phyloP scores from a whole-genome alignment of 1,140 invertebrate genomes.

The Bombus affinis region DNA sequence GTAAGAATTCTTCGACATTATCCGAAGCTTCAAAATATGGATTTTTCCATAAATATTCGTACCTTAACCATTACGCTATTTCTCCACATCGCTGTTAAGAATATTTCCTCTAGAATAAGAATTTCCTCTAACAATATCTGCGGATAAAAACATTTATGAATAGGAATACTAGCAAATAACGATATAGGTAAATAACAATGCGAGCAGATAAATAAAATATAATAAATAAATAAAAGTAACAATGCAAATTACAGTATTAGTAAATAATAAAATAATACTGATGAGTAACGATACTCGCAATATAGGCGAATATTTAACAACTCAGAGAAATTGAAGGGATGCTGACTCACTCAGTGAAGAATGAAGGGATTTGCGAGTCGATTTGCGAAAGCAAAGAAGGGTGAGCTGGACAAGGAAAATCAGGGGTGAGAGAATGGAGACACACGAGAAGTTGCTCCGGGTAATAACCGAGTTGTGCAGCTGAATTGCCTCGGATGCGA shows the following conservation, averaged over 20 bases:
- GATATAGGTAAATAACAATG: neutral
- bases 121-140: no score
- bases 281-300: neutral
- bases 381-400: neutral
- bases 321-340: neutral
- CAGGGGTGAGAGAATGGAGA: slow-evolving; percentile 44
- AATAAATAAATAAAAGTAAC: neutral
- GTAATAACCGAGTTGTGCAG: slow-evolving; percentile 65
- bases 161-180: neutral
- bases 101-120: no score
- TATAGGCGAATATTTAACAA: neutral
- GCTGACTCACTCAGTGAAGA: no score
- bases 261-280: neutral
- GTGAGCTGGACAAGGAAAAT: slow-evolving; percentile 1
- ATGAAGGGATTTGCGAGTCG: neutral
- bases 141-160: no score
- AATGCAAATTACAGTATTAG: neutral
- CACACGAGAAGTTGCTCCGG: slow-evolving; percentile 61
- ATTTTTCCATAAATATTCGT: no score
- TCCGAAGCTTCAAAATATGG: no score
- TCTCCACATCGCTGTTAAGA: no score
- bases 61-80: no score
- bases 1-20: no score
- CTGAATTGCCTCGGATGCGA: slow-evolving; percentile 61
- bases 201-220: no score